A percentile compares a stretch with the other conserved stretches of the same genome.
phyloP scores from a whole-genome alignment of 2,888 invertebrate genomes.

The Monopis laevigella region DNA sequence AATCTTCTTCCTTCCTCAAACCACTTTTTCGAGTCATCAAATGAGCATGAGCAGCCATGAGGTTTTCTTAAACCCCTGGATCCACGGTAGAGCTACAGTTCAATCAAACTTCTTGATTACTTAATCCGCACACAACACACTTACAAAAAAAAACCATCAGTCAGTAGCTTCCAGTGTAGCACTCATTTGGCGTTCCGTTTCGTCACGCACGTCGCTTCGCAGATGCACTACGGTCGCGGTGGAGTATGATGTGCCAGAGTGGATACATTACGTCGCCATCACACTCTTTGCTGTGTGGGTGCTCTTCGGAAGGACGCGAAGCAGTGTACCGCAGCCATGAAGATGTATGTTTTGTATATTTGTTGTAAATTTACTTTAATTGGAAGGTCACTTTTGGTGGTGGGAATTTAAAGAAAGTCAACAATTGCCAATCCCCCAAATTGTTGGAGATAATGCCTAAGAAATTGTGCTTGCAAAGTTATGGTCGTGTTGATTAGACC shows the following conservation, averaged over 20 bases:
- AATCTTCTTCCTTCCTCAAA: no score
- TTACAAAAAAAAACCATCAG: conserved; percentile 16
- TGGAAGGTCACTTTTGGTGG: no score
- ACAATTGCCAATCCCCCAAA: conserved; percentile 23
- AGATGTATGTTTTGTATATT: conserved; percentile 6
- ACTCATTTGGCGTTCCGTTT: conserved; percentile 3
- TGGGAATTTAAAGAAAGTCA: no score
- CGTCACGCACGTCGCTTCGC: conserved; percentile 19
- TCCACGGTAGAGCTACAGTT: no score
- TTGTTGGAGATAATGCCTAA: conserved; percentile 19
- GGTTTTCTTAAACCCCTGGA: no score
- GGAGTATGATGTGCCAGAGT: conserved; percentile 54
- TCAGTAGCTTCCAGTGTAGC: conserved; percentile 6
- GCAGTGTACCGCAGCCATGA: conserved; percentile 1
- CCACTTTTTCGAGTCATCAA: no score
- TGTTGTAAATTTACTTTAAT: neutral
- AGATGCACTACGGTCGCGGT: conserved; percentile 60
- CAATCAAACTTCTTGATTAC: no score
- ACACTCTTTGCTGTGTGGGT: conserved; percentile 51
- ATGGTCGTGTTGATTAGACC: no score
- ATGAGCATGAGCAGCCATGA: no score
- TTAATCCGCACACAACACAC: conserved; percentile 1
- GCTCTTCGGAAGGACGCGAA: conserved; percentile 39
- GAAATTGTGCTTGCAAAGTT: no score
- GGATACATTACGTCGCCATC: conserved; percentile 55